These are phyloP conservation scores for Acropternis orthonyx DNA, from an alignment of 2,797 vertebrate species.

Conservation along the genomic window DNA sequence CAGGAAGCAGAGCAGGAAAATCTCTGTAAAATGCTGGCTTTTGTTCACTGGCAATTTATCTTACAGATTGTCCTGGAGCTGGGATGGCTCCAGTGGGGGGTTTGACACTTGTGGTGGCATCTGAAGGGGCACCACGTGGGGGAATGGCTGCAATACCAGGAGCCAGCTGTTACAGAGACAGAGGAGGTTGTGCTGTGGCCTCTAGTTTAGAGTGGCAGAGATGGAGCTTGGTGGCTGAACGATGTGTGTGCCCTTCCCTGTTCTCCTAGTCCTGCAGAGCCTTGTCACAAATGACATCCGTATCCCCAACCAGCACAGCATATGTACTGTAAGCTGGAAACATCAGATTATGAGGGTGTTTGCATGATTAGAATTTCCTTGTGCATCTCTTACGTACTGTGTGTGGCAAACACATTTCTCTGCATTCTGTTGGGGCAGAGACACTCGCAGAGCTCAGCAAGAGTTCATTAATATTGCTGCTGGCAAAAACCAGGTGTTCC, in stretches of 20 bases:
- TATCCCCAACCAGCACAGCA: background rate
- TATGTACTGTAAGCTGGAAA: background rate
- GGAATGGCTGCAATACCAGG: background rate
- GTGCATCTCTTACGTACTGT: background rate
- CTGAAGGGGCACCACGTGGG: background rate
- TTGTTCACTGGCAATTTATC: background rate
- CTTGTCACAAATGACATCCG: background rate
- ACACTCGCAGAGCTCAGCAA: background rate
- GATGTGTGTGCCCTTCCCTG: background rate
- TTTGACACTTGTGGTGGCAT: accelerated
- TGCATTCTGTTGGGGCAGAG: background rate
- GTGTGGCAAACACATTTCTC: background rate
- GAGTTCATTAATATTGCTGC: constrained; percentile 38
- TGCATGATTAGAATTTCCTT: background rate
- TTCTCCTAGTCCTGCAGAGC: background rate
- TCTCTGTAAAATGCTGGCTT: background rate
- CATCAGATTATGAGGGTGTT: background rate
- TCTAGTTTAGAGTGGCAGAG: background rate
- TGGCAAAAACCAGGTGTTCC: constrained; percentile 65
- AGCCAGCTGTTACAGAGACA: background rate
- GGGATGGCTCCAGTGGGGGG: background rate
- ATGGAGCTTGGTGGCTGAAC: background rate
- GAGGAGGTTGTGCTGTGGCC: background rate
- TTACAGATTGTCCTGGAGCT: background rate
- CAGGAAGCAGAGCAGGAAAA: background rate